Evolutionary conservation across 2,113 vertebrate species (phyloP), one percentile per base, ranked within the genome.

Genomic region (Muntiacus muntjak): DNA sequence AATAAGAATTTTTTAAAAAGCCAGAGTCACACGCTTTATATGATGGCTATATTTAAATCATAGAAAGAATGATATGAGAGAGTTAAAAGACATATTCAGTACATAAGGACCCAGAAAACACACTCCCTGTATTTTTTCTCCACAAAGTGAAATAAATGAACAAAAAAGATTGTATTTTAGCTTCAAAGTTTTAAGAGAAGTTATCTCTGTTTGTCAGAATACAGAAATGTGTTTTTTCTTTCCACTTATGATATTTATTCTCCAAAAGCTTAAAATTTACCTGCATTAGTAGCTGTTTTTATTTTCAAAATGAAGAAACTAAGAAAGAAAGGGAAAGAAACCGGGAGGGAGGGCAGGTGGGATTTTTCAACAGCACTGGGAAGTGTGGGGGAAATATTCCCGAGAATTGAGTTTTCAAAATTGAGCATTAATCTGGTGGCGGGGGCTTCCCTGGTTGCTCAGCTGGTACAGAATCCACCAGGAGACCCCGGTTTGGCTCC

Each of bases 341-440:
- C 3, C 16, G 3, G 52, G 30, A 64, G n/a, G n/a, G 8, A 1
- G 3, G 16, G 7, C 21, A 21, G 26, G 7, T 4, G 25, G 3
- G 23, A 33, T 26, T 19, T 16, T 23, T 17, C 43, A 30, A 6
- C 5, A 14, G 9, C 1, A 4, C 6, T 52, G 9, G 7, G 26
- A 43, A 8, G 5, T 5, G 30, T 28, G n/a, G 9, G 16, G 17
- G 14, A 40, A 6, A 2, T 55, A 10, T 16, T 74, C 28, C 15
- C 25, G 6, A 30, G 16, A 58, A 36, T 1, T 3, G 6, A 47
- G 16, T 6, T 74, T 90, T 62, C 30, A 60, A 50, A 74, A 55
- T 13, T 30, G 40, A 94, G 8, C 13, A 40, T n/a, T 36, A 62
- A 33, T 81, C 79, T 95, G 11, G 3, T n/a, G 89, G 45, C 47